Base-by-base conservation (phyloP, 2,888 invertebrate species). In the Drosophila mayaguana region DNA sequence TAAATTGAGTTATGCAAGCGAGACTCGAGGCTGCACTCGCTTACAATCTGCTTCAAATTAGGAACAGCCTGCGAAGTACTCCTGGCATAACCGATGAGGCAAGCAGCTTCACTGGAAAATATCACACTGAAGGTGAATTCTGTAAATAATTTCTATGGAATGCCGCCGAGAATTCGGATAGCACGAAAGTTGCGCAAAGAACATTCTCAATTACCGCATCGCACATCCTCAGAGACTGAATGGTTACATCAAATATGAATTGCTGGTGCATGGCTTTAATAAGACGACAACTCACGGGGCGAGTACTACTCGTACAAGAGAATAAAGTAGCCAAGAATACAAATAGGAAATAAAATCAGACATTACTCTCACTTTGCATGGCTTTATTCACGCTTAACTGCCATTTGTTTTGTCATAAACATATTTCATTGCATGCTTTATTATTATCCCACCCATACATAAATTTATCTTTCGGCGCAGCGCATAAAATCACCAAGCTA, bases 361-460 rank as follows among this genome's bases (percentile, higher is more conserved):
- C 83, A 81, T 81, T 78, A 75, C 65, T 81, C 81, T 75, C 75
- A 81, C 78, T 83, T 72, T 68, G 60, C 53, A 34, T 62, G 53
- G 59, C 63, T 67, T 84, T 78, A 82, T 78, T 85, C 67, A 75
- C 74, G 74, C 65, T 78, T 85, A 85, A 89, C 78, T 81, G 72
- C 71, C 88, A 78, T 85, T 88, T 80, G 88, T 72, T 88, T 68
- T 80, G 86, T 80, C 83, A 87, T 84, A 87, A 83, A 87, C 73
- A 73, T 81, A 78, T 83, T 87, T 87, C 72, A 78, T 78, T 81
- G 63, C 67, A 61, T 40, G 46, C 66, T 72, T 76, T 74, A 77
- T 80, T 62, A 71, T 78, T 69, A 83, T 83, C 63, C 83, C 16
- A 36, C n/a, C 63, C 63, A 75, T 78, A 70, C 74, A 80, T 64